These are phyloP conservation scores for Acomys russatus DNA, from an alignment of 2,797 vertebrate genomes.

Conservation along the genomic window DNA sequence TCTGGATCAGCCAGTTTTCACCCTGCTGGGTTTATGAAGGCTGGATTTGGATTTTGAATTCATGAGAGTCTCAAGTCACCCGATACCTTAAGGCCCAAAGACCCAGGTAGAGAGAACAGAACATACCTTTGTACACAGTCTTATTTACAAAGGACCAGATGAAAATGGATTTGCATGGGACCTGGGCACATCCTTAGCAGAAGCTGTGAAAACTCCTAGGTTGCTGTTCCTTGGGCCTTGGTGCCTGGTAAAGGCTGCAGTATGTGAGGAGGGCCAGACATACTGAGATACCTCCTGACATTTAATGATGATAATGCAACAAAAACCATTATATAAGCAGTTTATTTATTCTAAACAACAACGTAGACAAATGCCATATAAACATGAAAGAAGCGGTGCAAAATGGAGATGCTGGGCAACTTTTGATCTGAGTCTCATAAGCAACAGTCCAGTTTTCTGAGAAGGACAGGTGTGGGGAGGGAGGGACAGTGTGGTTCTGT, in stretches of 20 bases:
- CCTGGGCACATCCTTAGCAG: background rate
- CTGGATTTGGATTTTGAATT: background rate
- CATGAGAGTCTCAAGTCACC: background rate
- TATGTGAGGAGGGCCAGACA: background rate
- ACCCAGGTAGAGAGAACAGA: background rate
- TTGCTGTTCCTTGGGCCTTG: background rate
- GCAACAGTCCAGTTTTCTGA: too few species aligned
- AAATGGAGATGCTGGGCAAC: too few species aligned
- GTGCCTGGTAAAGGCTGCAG: background rate
- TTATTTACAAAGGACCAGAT: conserved; percentile 21
- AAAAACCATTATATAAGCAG: too few species aligned
- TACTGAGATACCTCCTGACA: conserved; percentile 8
- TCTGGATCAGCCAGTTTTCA: background rate
- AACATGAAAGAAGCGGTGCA: too few species aligned
- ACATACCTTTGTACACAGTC: background rate
- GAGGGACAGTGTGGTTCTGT: too few species aligned
- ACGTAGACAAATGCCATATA: too few species aligned
- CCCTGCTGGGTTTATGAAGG: background rate
- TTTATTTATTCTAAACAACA: too few species aligned
- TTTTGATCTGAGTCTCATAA: too few species aligned
- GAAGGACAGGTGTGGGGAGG: too few species aligned
- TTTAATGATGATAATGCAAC: too few species aligned
- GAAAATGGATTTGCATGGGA: background rate
- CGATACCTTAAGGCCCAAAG: background rate
- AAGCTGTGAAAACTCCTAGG: background rate